Conservation (phyloP, 2,888 invertebrate species). For the Sialis lutaria region DNA sequence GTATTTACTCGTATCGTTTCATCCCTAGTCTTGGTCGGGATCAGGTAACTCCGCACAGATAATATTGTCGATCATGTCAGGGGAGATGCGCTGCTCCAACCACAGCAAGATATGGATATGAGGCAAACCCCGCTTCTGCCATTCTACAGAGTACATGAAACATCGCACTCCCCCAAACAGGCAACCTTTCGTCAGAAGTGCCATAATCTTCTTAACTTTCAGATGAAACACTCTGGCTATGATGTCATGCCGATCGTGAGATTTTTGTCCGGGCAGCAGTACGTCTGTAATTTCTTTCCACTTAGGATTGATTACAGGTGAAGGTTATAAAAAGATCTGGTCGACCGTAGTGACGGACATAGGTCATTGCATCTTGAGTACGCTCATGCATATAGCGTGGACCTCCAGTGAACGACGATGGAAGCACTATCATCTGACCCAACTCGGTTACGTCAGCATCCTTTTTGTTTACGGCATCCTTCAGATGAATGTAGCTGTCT, state of each 20-base stretch:
- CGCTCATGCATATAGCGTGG: slow-evolving; percentile 14
- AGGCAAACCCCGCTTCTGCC: slow-evolving; percentile 13
- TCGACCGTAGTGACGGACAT: slow-evolving; percentile 15
- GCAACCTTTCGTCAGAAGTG: background rate
- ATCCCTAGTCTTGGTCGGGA: too few species aligned
- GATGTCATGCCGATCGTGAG: too few species aligned
- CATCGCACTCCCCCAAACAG: slow-evolving; percentile 10
- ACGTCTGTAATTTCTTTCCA: too few species aligned
- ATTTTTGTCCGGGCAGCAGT: too few species aligned
- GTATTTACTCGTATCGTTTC: too few species aligned
- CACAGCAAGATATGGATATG: slow-evolving; percentile 3
- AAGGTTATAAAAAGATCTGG: slow-evolving; percentile 15
- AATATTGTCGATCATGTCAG: slow-evolving; percentile 11
- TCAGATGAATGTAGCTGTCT: slow-evolving; percentile 13
- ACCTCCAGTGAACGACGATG: slow-evolving; percentile 10
- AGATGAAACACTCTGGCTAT: slow-evolving; percentile 3
- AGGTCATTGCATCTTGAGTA: slow-evolving; percentile 13
- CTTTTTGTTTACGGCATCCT: slow-evolving; percentile 8
- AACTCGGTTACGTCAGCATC: slow-evolving; percentile 5
- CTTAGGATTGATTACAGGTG: slow-evolving; percentile 7
- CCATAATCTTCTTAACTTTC: background rate
- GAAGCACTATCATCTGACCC: slow-evolving; percentile 9
- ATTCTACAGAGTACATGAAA: slow-evolving; percentile 10
- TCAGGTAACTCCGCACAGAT: slow-evolving; percentile 18
- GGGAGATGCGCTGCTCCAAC: slow-evolving; percentile 6